phyloP scores from a whole-genome alignment of 2,888 invertebrate genomes.

The Gandaritis pyraliata region DNA sequence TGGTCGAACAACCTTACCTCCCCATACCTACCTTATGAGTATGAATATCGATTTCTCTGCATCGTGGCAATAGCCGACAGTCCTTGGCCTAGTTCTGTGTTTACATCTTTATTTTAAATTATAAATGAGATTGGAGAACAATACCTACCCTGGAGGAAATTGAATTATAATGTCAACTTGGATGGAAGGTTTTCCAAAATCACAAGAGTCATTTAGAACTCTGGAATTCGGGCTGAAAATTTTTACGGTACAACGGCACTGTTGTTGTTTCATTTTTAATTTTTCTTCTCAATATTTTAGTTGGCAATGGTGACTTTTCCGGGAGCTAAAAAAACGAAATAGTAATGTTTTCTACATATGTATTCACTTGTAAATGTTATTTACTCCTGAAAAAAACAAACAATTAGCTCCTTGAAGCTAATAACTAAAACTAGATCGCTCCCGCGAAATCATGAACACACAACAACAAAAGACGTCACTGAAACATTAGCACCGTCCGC shows the following conservation, averaged over 20 bases:
- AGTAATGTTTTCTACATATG: too few relatives aligned
- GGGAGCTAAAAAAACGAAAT: too few relatives aligned
- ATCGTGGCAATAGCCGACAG: constrained; percentile 11
- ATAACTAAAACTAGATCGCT: constrained; percentile 52
- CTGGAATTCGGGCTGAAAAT: too few relatives aligned
- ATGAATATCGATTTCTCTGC: constrained; percentile 6
- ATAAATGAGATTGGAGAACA: neutral
- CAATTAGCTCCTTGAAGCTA: constrained; percentile 27
- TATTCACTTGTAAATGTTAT: neutral
- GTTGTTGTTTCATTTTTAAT: too few relatives aligned
- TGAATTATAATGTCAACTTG: too few relatives aligned
- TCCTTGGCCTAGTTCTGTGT: constrained; percentile 58
- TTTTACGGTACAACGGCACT: too few relatives aligned
- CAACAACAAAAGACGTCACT: constrained; percentile 41
- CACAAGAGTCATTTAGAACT: too few relatives aligned
- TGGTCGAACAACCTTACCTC: constrained; percentile 14
- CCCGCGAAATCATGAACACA: constrained; percentile 48
- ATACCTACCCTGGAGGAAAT: too few relatives aligned
- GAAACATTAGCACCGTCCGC: constrained; percentile 15
- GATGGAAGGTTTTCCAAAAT: too few relatives aligned
- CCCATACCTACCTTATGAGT: neutral
- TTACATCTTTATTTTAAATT: too few relatives aligned
- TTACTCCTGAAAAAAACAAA: constrained; percentile 35
- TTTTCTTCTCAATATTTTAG: too few relatives aligned
- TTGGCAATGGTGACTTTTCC: too few relatives aligned